Percentiles rank a stretch among this genome's conserved stretches.
phyloP scores from a whole-genome alignment of 2,113 vertebrate species.

The Pyrgilauda ruficollis region DNA sequence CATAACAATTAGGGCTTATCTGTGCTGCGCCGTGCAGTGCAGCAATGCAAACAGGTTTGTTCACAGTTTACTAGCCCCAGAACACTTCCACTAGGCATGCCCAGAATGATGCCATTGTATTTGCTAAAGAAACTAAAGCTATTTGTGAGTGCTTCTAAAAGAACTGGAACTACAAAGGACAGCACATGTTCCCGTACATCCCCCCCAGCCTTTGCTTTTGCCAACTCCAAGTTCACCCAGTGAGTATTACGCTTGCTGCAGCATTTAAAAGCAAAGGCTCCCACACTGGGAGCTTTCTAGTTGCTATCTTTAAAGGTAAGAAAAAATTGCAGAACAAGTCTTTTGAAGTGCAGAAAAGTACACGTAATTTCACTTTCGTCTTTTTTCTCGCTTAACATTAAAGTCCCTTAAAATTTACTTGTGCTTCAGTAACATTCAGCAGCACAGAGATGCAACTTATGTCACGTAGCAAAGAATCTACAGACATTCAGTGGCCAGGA shows the following conservation, averaged over 20 bases:
- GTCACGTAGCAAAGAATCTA: neutral
- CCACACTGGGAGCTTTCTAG: neutral
- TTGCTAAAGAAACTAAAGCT: constrained; percentile 70
- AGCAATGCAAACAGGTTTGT: constrained; percentile 78
- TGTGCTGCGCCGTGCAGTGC: constrained; percentile 63
- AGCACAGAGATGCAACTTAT: neutral
- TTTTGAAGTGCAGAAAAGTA: constrained; percentile 37
- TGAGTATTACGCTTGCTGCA: neutral
- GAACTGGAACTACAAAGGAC: constrained; percentile 57
- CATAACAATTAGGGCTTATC: constrained; percentile 81
- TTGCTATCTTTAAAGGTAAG: constrained; percentile 3
- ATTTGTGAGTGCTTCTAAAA: constrained; percentile 65
- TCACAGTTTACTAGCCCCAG: constrained; percentile 72
- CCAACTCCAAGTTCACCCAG: constrained; percentile 54
- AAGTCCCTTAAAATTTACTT: neutral
- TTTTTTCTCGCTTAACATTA: neutral
- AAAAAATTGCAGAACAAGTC: constrained; percentile 19
- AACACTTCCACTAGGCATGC: constrained; percentile 74
- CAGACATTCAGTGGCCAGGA: neutral
- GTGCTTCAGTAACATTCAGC: neutral
- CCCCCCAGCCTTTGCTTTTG: constrained; percentile 42
- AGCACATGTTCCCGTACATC: constrained; percentile 60
- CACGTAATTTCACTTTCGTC: neutral
- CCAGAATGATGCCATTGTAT: constrained; percentile 73
- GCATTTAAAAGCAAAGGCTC: constrained; percentile 33